Percentiles rank a stretch among this genome's conserved stretches.
phyloP scores from a whole-genome alignment of 2,888 invertebrate genomes.

The Orthonychiurus folsomi region DNA sequence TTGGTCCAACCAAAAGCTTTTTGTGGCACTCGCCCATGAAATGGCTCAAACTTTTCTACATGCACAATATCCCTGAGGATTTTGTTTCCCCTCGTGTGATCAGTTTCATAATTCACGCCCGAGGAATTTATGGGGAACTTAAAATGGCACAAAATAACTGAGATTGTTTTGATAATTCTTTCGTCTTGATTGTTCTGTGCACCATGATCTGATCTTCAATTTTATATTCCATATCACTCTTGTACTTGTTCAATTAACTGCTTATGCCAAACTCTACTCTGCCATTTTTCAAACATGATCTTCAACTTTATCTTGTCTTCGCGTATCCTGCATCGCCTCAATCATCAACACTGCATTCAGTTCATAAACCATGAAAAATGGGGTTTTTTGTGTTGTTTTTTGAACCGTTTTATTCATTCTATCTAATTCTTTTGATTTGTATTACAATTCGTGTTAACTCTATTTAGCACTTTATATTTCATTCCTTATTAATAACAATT shows the following conservation, averaged over 20 bases:
- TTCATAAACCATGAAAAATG: constrained; percentile 7
- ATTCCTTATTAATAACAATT: no score
- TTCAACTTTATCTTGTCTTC: background rate
- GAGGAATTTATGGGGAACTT: no score
- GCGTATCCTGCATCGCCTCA: background rate
- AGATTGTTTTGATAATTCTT: constrained; percentile 10
- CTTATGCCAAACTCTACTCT: background rate
- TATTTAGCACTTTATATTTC: no score
- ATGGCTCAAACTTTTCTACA: background rate
- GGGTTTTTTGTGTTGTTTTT: constrained; percentile 3
- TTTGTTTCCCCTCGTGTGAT: background rate
- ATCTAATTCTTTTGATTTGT: constrained; percentile 8
- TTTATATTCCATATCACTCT: background rate
- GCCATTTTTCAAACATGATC: background rate
- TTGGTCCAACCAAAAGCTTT: no score
- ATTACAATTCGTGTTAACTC: background rate
- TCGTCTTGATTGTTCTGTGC: background rate
- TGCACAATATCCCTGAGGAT: background rate
- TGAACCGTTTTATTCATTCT: background rate
- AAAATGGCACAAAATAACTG: constrained; percentile 5
- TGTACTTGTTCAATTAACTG: background rate
- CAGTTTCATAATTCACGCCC: no score
- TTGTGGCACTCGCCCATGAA: background rate
- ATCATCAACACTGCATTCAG: background rate
- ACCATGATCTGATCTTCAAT: constrained; percentile 4